Evolutionary conservation across 2,113 vertebrate genomes (phyloP), one percentile per base, ranked within the genome.

Genomic region (Peucedramus taeniatus): DNA sequence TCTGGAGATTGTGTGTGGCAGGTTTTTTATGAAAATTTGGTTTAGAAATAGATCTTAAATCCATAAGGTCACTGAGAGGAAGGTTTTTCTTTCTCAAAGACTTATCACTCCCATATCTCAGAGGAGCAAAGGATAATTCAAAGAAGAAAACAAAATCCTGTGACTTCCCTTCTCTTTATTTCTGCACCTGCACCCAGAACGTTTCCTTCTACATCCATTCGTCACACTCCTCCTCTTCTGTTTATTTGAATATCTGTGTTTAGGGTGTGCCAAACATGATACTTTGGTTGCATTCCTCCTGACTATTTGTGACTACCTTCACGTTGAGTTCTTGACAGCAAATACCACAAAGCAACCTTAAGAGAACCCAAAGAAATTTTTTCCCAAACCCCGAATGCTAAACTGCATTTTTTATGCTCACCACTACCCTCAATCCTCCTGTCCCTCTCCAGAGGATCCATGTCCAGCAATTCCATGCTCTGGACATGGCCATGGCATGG

Each of bases 31-130:
- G 96, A 96, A 96, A 84, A 96, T 83, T 77, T 77, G 70, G 83
- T 50, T 96, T 93, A 78, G 93, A 95, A 95, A 94, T 94, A 96
- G 96, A 88, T 90, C 89, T 94, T 86, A 96, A 96, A 96, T 97
- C 95, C 95, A 50, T 91, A 96, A 97, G 94, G 95, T 96, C 96
- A 97, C 64, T 13, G 49, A 51, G 68, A 96, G 24, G 86, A 91
- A 84, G 7, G 15, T 87, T 96, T 40, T 96, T 72, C 66, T 95
- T 89, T 93, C 95, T 93, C 80, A 17, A 78, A 91, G 83, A 69
- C 79, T 96, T 88, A 93, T 44, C 75, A 18, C 21, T 69, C 45
- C 75, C 1, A 0, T 50, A 31, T 78, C 90, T 94, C 92, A 39
- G 72, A 91, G 93, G 94, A 95, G 39, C 56, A 69, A 51, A 83